A percentile compares a stretch with the other conserved stretches of the same genome.
Evolutionary conservation across 2,797 vertebrate genomes (phyloP).

Genomic region (Odontamblyopus lacepedii): DNA sequence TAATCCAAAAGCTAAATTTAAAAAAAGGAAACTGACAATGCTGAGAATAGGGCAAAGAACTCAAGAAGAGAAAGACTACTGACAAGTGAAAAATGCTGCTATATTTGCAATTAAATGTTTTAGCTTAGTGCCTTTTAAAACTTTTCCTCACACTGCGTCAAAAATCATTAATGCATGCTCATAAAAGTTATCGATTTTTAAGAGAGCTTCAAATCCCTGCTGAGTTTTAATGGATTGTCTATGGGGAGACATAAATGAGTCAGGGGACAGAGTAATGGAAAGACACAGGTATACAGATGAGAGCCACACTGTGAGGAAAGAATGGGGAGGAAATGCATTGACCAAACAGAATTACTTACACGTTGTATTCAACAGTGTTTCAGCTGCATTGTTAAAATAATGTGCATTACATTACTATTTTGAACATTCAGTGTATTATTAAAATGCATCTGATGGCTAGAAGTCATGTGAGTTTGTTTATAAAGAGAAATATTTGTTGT

Average conservation of each 20-base stretch:
- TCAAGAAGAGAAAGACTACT: conserved; percentile 31
- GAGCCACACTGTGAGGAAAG: conserved; percentile 5
- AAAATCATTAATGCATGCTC: conserved; percentile 52
- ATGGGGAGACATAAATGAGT: conserved; percentile 34
- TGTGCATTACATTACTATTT: not conserved
- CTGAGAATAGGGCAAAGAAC: conserved; percentile 38
- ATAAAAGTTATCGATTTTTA: conserved; percentile 57
- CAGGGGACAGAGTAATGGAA: conserved; percentile 22
- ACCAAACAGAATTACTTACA: not conserved
- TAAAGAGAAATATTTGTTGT: too few species aligned
- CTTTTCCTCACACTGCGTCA: conserved; percentile 51
- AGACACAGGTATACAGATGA: conserved; percentile 7
- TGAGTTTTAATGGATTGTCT: conserved; percentile 61
- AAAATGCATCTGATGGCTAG: not conserved
- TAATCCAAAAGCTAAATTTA: conserved; percentile 58
- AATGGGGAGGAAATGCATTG: not conserved
- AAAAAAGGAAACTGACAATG: conserved; percentile 54
- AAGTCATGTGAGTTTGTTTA: too few species aligned
- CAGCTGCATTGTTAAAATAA: not conserved
- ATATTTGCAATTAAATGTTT: not conserved
- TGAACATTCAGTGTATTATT: not conserved
- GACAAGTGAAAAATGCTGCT: conserved; percentile 25
- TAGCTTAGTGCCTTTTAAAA: not conserved
- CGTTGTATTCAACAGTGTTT: not conserved
- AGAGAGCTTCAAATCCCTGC: conserved; percentile 43